A percentile compares a stretch with the other conserved stretches of the same genome.
These are phyloP conservation scores for Salarias fasciatus DNA, from an alignment of 2,797 vertebrate species.

Conservation along the genomic window DNA sequence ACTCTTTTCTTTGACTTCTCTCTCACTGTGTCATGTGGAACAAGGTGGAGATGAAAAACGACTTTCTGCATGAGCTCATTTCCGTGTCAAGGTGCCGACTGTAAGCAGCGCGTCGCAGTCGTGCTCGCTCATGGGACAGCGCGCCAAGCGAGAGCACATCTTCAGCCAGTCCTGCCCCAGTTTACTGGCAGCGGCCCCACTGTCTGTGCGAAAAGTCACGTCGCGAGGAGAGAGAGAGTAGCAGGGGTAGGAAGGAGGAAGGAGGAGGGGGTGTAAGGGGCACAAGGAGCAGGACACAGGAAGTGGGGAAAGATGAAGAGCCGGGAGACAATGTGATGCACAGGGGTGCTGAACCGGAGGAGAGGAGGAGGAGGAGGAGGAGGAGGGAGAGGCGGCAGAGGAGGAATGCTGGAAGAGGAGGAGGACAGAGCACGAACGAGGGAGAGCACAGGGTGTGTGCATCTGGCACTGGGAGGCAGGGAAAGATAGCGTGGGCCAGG, in stretches of 20 bases:
- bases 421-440: slow-evolving; percentile 48
- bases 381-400: slow-evolving; percentile 55
- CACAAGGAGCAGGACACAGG: slow-evolving; percentile 84
- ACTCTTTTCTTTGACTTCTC: too few relatives aligned
- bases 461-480: slow-evolving; percentile 84
- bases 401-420: slow-evolving; percentile 69
- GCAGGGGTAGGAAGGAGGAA: slow-evolving; percentile 73
- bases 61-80: too few relatives aligned
- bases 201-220: slow-evolving; percentile 86
- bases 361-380: slow-evolving; percentile 25
- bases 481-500: slow-evolving; percentile 84
- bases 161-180: slow-evolving; percentile 75
- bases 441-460: slow-evolving; percentile 79
- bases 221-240: slow-evolving; percentile 78
- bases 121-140: slow-evolving; percentile 42
- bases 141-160: slow-evolving; percentile 63
- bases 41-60: too few relatives aligned
- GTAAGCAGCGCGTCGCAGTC: slow-evolving; percentile 20
- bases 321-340: slow-evolving; percentile 82
- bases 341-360: slow-evolving; percentile 71
- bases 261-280: slow-evolving; percentile 74
- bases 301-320: slow-evolving; percentile 85
- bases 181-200: slow-evolving; percentile 80
- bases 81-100: slow-evolving; percentile 1
- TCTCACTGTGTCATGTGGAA: too few relatives aligned